These are phyloP conservation scores for Zaprionus ornatus DNA, from an alignment of 1,140 invertebrate genomes.

Conservation along the genomic window DNA sequence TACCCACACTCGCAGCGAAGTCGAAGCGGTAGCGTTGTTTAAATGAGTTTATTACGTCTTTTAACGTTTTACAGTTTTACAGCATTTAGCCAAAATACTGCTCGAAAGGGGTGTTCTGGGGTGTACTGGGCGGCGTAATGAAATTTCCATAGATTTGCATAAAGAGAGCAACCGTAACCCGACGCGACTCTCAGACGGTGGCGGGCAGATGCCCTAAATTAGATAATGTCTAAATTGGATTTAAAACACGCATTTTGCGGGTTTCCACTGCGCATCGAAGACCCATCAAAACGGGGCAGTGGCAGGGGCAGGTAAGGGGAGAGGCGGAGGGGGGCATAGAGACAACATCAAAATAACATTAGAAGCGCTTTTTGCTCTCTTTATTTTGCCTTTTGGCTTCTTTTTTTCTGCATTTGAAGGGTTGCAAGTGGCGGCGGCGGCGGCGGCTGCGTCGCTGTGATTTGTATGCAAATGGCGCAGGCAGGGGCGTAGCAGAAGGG, in stretches of 20 bases:
- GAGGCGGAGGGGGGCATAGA: slow-evolving; percentile 58
- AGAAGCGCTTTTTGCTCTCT: slow-evolving; percentile 48
- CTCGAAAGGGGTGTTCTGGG: slow-evolving; percentile 54
- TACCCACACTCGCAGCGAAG: slow-evolving; percentile 58
- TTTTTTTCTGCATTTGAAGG: slow-evolving; percentile 62
- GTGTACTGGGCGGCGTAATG: slow-evolving; percentile 46
- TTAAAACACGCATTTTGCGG: slow-evolving; percentile 83
- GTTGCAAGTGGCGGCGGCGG: slow-evolving; percentile 50
- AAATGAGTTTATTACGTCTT: slow-evolving; percentile 83
- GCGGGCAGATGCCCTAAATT: slow-evolving; percentile 74
- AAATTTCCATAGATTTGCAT: slow-evolving; percentile 82
- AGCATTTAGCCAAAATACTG: slow-evolving; percentile 64
- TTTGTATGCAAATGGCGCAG: slow-evolving; percentile 71
- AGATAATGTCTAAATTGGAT: slow-evolving; percentile 84
- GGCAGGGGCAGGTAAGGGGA: not conserved
- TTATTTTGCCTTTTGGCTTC: not conserved
- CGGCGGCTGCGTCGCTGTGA: slow-evolving; percentile 35
- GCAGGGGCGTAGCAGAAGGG: not conserved
- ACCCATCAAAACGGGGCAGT: not conserved
- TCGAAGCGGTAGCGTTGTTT: slow-evolving; percentile 57
- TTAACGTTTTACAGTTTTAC: slow-evolving; percentile 68
- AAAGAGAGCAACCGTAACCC: slow-evolving; percentile 48
- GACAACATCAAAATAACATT: slow-evolving; percentile 82
- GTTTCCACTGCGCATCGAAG: slow-evolving; percentile 55
- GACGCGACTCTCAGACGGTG: slow-evolving; percentile 24